Evolutionary conservation across 2,888 invertebrate species (phyloP).

Genomic region (Phytoseiulus persimilis): DNA sequence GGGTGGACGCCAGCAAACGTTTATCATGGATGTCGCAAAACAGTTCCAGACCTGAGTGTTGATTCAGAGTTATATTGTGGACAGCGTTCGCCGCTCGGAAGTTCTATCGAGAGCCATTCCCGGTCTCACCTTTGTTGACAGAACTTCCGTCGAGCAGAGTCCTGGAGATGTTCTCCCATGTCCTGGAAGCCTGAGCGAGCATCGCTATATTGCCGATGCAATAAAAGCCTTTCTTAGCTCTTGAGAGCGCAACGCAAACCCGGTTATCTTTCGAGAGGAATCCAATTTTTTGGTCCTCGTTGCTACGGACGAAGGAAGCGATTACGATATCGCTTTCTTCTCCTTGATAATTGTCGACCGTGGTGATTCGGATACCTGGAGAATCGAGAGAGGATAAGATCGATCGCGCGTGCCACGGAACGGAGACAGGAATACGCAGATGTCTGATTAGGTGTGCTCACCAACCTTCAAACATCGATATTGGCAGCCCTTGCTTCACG

Average conservation of each 20-base stretch:
- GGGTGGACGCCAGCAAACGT: background rate
- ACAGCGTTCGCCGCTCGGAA: too few relatives aligned
- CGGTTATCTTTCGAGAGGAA: slow-evolving; percentile 64
- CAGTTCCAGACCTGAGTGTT: background rate
- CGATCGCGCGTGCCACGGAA: background rate
- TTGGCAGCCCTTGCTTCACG: background rate
- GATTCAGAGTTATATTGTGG: background rate
- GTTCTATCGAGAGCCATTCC: background rate
- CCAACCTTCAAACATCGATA: slow-evolving; percentile 17
- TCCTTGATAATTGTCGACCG: slow-evolving; percentile 71
- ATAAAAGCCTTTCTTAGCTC: slow-evolving; percentile 62
- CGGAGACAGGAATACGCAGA: background rate
- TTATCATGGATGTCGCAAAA: background rate
- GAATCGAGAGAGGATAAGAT: background rate
- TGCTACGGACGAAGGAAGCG: slow-evolving; percentile 69
- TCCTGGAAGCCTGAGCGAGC: slow-evolving; percentile 11
- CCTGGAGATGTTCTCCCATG: slow-evolving; percentile 15
- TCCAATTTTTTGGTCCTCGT: slow-evolving; percentile 60
- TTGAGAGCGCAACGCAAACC: slow-evolving; percentile 54
- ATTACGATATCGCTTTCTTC: slow-evolving; percentile 70
- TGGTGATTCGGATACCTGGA: slow-evolving; percentile 9
- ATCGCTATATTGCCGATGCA: slow-evolving; percentile 60
- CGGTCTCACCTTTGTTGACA: slow-evolving; percentile 15
- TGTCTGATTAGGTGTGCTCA: background rate
- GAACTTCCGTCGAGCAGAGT: background rate